These are phyloP conservation scores for Lacerta viridis DNA, from an alignment of 2,797 vertebrate genomes.

Conservation along the genomic window DNA sequence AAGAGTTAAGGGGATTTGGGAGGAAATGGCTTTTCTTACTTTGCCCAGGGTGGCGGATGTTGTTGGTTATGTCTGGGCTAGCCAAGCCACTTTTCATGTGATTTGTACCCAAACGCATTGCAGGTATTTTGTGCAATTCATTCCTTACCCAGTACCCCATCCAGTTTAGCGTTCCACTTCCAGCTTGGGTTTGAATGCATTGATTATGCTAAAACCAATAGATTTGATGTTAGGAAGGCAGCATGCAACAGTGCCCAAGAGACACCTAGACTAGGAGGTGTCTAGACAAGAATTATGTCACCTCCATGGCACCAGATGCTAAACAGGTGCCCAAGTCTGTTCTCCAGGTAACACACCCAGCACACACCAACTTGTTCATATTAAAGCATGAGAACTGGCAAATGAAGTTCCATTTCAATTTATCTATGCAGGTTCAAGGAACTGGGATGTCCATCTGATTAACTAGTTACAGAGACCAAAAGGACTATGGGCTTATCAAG, in stretches of 20 bases:
- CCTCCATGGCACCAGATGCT: neutral
- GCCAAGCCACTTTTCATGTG: neutral
- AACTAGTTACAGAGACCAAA: conserved; percentile 11
- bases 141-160: neutral
- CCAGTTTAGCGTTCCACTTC: neutral
- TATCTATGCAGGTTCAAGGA: neutral
- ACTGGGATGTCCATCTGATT: neutral
- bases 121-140: neutral
- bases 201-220: neutral
- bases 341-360: neutral
- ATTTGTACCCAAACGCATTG: neutral
- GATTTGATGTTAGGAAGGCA: neutral
- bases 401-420: neutral
- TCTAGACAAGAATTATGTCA: neutral
- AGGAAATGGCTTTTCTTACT: neutral
- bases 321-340: neutral
- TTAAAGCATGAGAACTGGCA: neutral
- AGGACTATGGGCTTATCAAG: neutral
- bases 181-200: neutral
- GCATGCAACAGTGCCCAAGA: neutral
- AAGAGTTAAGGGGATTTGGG: no score
- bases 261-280: neutral
- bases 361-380: neutral
- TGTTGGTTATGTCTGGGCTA: neutral
- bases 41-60: neutral